phyloP scores from a whole-genome alignment of 35 echinoderm and acorn worm species.

The Hemicentrotus pulcherrimus region DNA sequence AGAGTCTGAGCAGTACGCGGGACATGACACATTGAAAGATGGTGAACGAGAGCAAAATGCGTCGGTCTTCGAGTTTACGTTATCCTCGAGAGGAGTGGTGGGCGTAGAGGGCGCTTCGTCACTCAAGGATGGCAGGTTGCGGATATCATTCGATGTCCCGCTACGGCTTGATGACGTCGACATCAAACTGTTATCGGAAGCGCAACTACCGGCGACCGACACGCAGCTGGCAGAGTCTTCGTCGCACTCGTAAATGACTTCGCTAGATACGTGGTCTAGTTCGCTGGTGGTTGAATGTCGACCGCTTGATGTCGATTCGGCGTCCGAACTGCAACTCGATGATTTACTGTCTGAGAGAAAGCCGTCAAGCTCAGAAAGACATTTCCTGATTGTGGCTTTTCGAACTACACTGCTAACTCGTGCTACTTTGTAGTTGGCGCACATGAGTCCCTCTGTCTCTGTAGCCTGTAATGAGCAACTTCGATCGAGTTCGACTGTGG shows the following conservation, averaged over 20 bases:
- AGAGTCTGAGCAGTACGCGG: conserved; percentile 30
- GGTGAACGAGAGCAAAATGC: not conserved
- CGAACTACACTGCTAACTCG: conserved; percentile 22
- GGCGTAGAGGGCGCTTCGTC: conserved; percentile 27
- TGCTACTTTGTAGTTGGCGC: conserved; percentile 1
- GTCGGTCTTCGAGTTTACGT: not conserved
- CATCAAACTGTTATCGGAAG: not conserved
- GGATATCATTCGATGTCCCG: conserved; percentile 7
- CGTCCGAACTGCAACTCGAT: not conserved
- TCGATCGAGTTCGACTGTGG: not conserved
- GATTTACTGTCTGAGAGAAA: conserved; percentile 37
- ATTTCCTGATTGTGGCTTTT: conserved; percentile 34
- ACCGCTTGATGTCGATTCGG: conserved; percentile 18
- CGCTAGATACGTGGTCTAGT: not conserved
- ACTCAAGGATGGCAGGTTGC: not conserved
- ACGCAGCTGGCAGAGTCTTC: conserved; percentile 45
- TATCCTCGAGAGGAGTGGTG: not conserved
- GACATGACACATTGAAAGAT: conserved; percentile 1
- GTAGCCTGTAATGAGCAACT: conserved; percentile 17
- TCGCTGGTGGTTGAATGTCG: conserved; percentile 28
- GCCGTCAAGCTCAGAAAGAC: conserved; percentile 15
- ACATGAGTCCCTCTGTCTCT: not conserved
- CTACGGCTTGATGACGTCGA: conserved; percentile 32
- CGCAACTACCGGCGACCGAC: conserved; percentile 23
- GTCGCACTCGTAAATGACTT: conserved; percentile 45